phyloP scores from a whole-genome alignment of 2,888 invertebrate genomes.

The Mythimna loreyi region DNA sequence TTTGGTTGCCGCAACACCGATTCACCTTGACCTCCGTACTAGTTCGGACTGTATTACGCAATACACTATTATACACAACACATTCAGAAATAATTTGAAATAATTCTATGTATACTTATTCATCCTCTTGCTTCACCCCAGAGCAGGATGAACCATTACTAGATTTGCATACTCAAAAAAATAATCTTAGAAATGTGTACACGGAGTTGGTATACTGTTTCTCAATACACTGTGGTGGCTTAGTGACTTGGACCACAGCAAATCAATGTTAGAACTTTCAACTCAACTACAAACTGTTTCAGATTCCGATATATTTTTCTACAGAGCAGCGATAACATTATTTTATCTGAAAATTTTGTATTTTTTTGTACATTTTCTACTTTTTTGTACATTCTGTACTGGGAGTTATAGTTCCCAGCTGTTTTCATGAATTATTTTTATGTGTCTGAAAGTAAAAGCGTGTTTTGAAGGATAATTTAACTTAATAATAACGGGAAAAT shows the following conservation, averaged over 20 bases:
- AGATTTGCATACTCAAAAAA: no score
- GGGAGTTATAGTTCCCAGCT: slow-evolving; percentile 31
- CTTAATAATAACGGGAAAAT: slow-evolving; percentile 6
- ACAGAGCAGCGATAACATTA: slow-evolving; percentile 23
- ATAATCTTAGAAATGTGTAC: neutral
- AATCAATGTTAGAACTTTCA: slow-evolving; percentile 53
- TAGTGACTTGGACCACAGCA: slow-evolving; percentile 29
- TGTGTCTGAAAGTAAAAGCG: slow-evolving; percentile 27
- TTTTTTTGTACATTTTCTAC: slow-evolving; percentile 6
- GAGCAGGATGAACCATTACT: no score
- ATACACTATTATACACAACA: no score
- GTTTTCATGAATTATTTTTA: slow-evolving; percentile 20
- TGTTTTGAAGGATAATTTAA: slow-evolving; percentile 22
- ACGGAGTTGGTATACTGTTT: slow-evolving; percentile 6
- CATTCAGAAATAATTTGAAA: no score
- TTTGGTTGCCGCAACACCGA: no score
- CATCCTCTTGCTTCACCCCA: no score
- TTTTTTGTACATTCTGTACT: slow-evolving; percentile 16
- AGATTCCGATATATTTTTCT: slow-evolving; percentile 39
- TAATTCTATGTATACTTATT: no score
- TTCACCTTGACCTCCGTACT: no score
- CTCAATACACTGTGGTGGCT: slow-evolving; percentile 6
- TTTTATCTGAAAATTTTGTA: slow-evolving; percentile 24
- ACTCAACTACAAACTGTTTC: slow-evolving; percentile 45
- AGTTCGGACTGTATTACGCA: no score